phyloP scores from a whole-genome alignment of 2,113 vertebrate species.

The Vombatus ursinus region DNA sequence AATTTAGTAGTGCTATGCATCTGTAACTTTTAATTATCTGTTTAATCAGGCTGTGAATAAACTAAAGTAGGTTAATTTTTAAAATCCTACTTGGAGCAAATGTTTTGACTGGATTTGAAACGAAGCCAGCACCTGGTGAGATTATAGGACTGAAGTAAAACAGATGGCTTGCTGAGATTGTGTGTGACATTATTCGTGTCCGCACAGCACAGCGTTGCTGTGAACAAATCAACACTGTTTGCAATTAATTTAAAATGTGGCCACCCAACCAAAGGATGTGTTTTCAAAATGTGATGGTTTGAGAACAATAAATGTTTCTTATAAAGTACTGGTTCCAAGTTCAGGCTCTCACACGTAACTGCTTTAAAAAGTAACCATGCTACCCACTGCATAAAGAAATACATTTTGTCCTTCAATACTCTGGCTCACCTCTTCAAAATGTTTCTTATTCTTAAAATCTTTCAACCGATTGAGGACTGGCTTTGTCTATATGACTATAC shows the following conservation, averaged over 20 bases:
- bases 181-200: constrained; percentile 49
- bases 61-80: constrained; percentile 81
- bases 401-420: neutral
- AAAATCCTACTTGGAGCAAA: constrained; percentile 74
- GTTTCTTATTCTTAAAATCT: constrained; percentile 32
- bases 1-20: constrained; percentile 75
- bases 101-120: constrained; percentile 77
- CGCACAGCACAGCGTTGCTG: constrained; percentile 48
- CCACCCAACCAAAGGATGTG: constrained; percentile 41
- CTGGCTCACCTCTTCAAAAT: neutral
- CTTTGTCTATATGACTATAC: constrained; percentile 57
- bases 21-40: constrained; percentile 83
- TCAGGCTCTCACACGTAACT: constrained; percentile 39
- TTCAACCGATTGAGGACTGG: constrained; percentile 41
- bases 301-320: constrained; percentile 27
- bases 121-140: constrained; percentile 64
- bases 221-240: constrained; percentile 58
- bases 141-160: constrained; percentile 62
- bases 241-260: constrained; percentile 27
- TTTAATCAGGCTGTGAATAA: constrained; percentile 82
- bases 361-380: neutral
- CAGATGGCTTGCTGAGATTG: constrained; percentile 52
- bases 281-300: constrained; percentile 49
- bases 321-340: constrained; percentile 31
- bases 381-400: neutral